A percentile compares a stretch with the other conserved stretches of the same genome.
phyloP scores from a whole-genome alignment of 2,888 invertebrate genomes.

The Diaprepes abbreviatus region DNA sequence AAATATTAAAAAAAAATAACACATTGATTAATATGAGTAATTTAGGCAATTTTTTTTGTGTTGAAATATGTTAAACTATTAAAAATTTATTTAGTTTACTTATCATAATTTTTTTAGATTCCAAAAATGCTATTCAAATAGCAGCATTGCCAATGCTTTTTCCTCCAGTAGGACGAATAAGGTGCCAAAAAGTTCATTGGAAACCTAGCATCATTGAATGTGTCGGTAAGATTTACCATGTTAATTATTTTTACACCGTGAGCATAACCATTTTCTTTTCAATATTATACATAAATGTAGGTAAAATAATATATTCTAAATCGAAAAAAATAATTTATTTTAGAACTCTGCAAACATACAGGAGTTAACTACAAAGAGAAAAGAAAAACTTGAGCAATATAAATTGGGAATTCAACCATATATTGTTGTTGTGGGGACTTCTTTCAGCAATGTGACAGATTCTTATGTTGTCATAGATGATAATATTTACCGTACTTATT shows the following conservation, averaged over 20 bases:
- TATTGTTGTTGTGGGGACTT: background rate
- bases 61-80: too few relatives aligned
- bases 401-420: background rate
- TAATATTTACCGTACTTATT: background rate
- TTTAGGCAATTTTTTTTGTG: too few relatives aligned
- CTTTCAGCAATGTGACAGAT: background rate
- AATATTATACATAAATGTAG: too few relatives aligned
- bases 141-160: background rate
- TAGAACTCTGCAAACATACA: background rate
- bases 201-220: background rate
- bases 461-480: background rate
- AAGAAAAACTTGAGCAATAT: background rate
- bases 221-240: too few relatives aligned
- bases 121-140: background rate
- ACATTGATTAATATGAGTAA: background rate
- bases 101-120: too few relatives aligned
- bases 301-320: too few relatives aligned
- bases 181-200: too few relatives aligned
- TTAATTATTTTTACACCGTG: too few relatives aligned
- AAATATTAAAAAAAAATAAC: background rate
- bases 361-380: background rate
- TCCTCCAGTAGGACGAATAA: background rate
- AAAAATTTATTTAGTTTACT: too few relatives aligned
- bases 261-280: too few relatives aligned
- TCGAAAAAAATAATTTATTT: too few relatives aligned